These are phyloP conservation scores for Littorina saxatilis DNA, from an alignment of 1,140 invertebrate genomes.

Conservation along the genomic window DNA sequence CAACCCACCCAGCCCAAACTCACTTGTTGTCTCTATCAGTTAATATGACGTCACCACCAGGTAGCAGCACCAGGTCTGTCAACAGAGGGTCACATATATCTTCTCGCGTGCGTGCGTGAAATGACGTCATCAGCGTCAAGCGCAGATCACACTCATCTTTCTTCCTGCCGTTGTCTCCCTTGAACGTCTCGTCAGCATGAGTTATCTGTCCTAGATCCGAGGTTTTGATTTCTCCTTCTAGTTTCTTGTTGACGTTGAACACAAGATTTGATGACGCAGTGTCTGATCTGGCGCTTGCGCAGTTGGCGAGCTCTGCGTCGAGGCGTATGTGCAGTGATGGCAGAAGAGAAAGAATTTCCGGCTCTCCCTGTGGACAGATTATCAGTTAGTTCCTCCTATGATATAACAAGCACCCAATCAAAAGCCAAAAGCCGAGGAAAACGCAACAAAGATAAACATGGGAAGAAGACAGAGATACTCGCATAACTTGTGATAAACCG, in stretches of 20 bases:
- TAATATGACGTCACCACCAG: slow-evolving; percentile 46
- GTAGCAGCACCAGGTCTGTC: slow-evolving; percentile 42
- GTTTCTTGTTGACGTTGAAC: background rate
- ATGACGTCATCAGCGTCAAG: slow-evolving; percentile 39
- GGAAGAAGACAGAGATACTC: background rate
- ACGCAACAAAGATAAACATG: background rate
- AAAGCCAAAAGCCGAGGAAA: background rate
- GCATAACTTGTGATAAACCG: too few species aligned
- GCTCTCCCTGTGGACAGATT: background rate
- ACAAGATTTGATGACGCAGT: background rate
- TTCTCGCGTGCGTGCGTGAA: slow-evolving; percentile 42
- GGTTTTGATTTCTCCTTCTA: background rate
- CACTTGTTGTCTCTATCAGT: slow-evolving; percentile 49
- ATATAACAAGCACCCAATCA: too few species aligned
- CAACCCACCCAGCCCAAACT: background rate
- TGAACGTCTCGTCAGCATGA: background rate
- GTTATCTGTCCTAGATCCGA: background rate
- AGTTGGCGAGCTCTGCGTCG: background rate
- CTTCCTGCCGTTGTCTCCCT: background rate
- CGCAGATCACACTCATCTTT: slow-evolving; percentile 2
- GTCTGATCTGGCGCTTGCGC: background rate
- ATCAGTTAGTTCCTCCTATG: too few species aligned
- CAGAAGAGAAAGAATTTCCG: slow-evolving; percentile 14
- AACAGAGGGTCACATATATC: slow-evolving; percentile 41
- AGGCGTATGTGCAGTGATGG: slow-evolving; percentile 1